These are phyloP conservation scores for Erebia aethiops DNA, from an alignment of 2,888 invertebrate genomes.

Conservation along the genomic window DNA sequence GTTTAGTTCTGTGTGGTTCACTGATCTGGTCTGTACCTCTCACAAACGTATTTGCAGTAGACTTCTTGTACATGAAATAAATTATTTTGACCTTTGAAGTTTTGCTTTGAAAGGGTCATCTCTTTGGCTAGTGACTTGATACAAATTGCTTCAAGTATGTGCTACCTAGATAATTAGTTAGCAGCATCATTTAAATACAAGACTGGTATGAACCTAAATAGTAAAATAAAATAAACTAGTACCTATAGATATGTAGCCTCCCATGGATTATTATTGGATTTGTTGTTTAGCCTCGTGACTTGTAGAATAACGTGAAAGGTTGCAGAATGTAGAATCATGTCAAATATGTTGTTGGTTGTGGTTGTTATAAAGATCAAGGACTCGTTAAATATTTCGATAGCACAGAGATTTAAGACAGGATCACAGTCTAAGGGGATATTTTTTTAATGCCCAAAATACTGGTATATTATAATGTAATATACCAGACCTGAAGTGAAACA, in stretches of 20 bases:
- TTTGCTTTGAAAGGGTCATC: not conserved
- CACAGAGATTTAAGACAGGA: not conserved
- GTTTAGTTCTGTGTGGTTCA: too few species aligned
- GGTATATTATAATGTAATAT: too few species aligned
- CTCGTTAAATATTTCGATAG: constrained; percentile 26
- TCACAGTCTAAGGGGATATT: not conserved
- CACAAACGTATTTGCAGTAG: too few species aligned
- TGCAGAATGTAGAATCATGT: constrained; percentile 44
- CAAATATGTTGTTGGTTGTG: constrained; percentile 43
- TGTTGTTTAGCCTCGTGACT: constrained; percentile 41
- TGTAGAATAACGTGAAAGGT: constrained; percentile 49
- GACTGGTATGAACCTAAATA: constrained; percentile 15
- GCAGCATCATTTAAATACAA: not conserved
- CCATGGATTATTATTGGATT: constrained; percentile 21
- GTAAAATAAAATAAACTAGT: constrained; percentile 10
- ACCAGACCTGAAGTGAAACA: too few species aligned
- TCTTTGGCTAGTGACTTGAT: not conserved
- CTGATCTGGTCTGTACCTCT: too few species aligned
- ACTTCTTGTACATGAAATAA: too few species aligned
- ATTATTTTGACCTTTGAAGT: not conserved
- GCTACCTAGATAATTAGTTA: not conserved
- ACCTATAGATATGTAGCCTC: constrained; percentile 13
- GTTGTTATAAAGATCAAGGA: constrained; percentile 74
- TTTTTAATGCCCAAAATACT: not conserved
- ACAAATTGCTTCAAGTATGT: not conserved